Evolutionary conservation across 2,797 vertebrate species (phyloP).

Genomic region (Emydoidea blandingii): DNA sequence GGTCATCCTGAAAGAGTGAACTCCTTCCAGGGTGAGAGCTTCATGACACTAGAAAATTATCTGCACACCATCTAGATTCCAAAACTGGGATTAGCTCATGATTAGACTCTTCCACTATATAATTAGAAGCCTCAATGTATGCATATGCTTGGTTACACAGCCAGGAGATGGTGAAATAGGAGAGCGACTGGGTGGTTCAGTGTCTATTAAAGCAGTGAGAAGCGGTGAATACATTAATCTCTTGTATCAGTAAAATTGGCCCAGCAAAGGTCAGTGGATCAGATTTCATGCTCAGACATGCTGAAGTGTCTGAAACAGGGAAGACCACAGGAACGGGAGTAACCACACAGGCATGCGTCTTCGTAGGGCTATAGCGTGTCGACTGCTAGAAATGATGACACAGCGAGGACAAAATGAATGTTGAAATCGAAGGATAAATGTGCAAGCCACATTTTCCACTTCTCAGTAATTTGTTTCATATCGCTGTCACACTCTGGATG

Average conservation of each 20-base stretch:
- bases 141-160: neutral
- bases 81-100: neutral
- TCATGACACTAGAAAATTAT: neutral
- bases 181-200: neutral
- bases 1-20: neutral
- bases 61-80: neutral
- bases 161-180: neutral
- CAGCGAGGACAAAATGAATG: accelerated
- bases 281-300: neutral
- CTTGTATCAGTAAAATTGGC: neutral
- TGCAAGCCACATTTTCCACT: neutral
- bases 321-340: slow-evolving; percentile 2
- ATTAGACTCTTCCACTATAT: neutral
- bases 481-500: neutral
- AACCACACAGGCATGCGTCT: neutral
- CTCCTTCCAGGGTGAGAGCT: neutral
- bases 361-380: neutral
- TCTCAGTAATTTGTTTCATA: neutral
- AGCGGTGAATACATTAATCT: neutral
- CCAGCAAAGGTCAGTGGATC: neutral
- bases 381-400: neutral
- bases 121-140: neutral
- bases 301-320: neutral
- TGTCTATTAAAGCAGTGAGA: neutral
- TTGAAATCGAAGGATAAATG: neutral